A percentile compares a stretch with the other conserved stretches of the same genome.
Evolutionary conservation across 2,797 vertebrate genomes (phyloP).

Genomic region (Graptemys geographica): DNA sequence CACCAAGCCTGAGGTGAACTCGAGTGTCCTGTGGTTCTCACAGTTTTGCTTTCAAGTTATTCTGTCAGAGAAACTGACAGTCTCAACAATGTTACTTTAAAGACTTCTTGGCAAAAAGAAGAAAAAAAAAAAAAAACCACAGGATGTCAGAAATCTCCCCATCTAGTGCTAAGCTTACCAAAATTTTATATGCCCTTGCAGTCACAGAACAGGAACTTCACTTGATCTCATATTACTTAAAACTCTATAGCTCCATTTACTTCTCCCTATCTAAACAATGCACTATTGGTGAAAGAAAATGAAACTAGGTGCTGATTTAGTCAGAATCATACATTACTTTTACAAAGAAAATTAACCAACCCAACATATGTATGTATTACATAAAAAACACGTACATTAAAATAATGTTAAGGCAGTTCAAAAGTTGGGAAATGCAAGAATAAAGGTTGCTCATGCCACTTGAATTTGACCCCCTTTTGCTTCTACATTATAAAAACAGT

Average conservation of each 20-base stretch:
- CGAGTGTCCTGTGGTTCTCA: conserved; percentile 36
- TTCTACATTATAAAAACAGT: background rate
- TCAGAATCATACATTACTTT: conserved; percentile 28
- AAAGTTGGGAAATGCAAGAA: conserved; percentile 13
- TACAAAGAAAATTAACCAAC: background rate
- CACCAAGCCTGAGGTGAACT: background rate
- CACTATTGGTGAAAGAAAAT: conserved; percentile 14
- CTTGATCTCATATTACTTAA: conserved; percentile 38
- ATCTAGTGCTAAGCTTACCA: conserved; percentile 46
- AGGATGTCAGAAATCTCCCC: conserved; percentile 52
- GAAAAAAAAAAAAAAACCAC: too few relatives aligned
- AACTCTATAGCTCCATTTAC: conserved; percentile 10
- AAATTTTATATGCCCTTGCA: conserved; percentile 48
- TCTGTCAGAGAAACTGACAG: conserved; percentile 54
- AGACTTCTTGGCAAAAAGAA: conserved; percentile 44
- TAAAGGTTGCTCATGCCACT: background rate
- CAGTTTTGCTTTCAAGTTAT: conserved; percentile 53
- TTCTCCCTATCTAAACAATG: conserved; percentile 7
- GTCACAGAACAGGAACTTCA: conserved; percentile 38
- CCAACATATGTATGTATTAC: background rate
- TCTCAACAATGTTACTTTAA: conserved; percentile 56
- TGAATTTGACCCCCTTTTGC: conserved; percentile 5
- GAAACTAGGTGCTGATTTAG: conserved; percentile 17
- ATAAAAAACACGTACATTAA: background rate
- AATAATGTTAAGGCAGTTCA: conserved; percentile 10